Base-by-base conservation (phyloP, 2,113 vertebrate genomes). In the Antennarius striatus region DNA sequence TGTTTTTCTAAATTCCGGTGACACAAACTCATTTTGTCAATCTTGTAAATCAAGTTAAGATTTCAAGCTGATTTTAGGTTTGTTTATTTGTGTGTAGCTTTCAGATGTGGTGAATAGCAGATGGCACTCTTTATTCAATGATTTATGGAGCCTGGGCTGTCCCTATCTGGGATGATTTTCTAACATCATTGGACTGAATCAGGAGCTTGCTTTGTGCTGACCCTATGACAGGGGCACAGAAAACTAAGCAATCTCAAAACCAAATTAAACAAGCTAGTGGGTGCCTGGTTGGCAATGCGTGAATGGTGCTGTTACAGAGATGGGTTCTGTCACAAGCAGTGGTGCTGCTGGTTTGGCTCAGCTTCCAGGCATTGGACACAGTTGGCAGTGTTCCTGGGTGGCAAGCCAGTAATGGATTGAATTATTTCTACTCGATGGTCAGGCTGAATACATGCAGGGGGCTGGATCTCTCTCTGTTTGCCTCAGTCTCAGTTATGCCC, bases 401-500 rank as follows among this genome's bases (percentile, higher is more conserved):
- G 56, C 48, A 55, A 15, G 79, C 83, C 85, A 81, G 65, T 16
- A 5, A 73, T 57, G 66, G 79, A 85, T 81, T 59, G 60, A 78
- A 77, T 85, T 77, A 76, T 81, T 77, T 68, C 16, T 6, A 13
- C 58, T 45, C 13, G 54, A 72, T 61, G 45, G 62, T 63, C 32
- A 22, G 71, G 49, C 60, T 70, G 69, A 63, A 64, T 79, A 68
- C 10, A 50, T 47, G 58, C 29, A 54, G 51, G 49, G 45, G 56
- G 50, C 13, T 40, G 43, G 22, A 50, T 54, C 13, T 63, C 53
- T 39, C 14, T 56, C 45, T 50, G 60, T 59, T 22, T 68, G 61
- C 45, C 14, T 42, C 42, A 53, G 29, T 43, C 8, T 69, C 47
- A 71, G 39, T 54, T 51, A 61, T 77, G 45, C 39, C 66, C 30